Evolutionary conservation across 2,888 invertebrate genomes (phyloP).

Genomic region (Andrena fulva): DNA sequence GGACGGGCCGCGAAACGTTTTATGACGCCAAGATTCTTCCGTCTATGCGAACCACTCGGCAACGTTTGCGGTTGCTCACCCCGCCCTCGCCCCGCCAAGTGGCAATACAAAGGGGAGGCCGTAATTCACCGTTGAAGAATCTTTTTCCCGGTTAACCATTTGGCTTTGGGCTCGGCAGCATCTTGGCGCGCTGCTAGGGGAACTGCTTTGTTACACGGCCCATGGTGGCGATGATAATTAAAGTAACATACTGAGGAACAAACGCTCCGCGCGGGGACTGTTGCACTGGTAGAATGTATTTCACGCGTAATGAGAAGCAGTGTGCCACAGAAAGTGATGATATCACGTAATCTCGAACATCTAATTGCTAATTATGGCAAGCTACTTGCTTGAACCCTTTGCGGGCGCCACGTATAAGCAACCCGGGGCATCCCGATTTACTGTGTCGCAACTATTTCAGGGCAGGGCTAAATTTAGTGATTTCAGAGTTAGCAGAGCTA

Average conservation of each 20-base stretch:
- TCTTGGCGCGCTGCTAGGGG: constrained; percentile 6
- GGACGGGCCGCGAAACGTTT: not conserved
- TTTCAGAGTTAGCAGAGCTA: not conserved
- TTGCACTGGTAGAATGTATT: constrained; percentile 12
- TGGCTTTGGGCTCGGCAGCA: not conserved
- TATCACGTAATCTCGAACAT: not conserved
- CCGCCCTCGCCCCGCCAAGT: not conserved
- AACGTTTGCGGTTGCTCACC: constrained; percentile 1
- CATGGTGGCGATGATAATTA: constrained; percentile 25
- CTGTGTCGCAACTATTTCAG: constrained; percentile 6
- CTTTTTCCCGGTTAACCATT: constrained; percentile 23
- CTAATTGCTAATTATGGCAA: constrained; percentile 50
- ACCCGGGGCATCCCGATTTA: constrained; percentile 6
- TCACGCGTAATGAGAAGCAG: constrained; percentile 6
- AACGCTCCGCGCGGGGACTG: constrained; percentile 8
- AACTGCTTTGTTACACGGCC: constrained; percentile 19
- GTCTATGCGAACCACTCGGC: constrained; percentile 2
- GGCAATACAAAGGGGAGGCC: constrained; percentile 1
- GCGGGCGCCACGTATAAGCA: constrained; percentile 3
- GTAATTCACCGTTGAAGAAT: constrained; percentile 15
- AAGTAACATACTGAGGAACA: constrained; percentile 10
- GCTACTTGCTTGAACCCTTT: constrained; percentile 30
- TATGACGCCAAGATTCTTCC: constrained; percentile 11
- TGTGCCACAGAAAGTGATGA: not conserved
- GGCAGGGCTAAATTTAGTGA: constrained; percentile 17